Base-by-base conservation (phyloP, 1,140 invertebrate genomes). In the Grapholita molesta region DNA sequence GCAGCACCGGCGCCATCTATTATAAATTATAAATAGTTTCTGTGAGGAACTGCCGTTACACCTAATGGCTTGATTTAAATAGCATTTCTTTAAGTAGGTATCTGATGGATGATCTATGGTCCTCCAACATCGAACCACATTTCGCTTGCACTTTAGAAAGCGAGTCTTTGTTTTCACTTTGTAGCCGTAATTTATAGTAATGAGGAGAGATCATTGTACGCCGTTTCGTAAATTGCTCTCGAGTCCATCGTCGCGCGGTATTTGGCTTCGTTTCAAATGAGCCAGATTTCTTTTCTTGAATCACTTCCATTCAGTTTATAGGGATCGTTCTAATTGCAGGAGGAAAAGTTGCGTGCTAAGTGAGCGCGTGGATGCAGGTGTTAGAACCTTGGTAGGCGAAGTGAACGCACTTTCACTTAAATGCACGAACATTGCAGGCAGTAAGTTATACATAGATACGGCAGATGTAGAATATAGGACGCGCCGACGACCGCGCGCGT, bases 111-210 rank as follows among this genome's bases (percentile, higher is more conserved):
- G 78, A 84, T 80, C 74, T 80, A 84, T 81, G 78, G 73, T 65
- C 70, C 38, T 65, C 55, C 72, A 61, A 53, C 69, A 73, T 74
- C 71, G 82, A 78, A 79, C 77, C 72, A 80, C 77, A 85, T 84
- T 82, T 83, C 80, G 79, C 81, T 79, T 83, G 77, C 81, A 83
- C 80, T 86, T 82, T 87, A 84, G 87, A 89, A 89, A 90, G 88
- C 73, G 78, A 88, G 69, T 84, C 85, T 88, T 90, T 90, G 85
- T 90, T 90, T 89, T 89, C 86, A 89, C 85, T 89, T 71, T 68
- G 76, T 69, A 78, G 70, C 81, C 66, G 82, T 85, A 83, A 88
- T 90, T 83, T 85, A 79, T 84, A 85, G 74, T 85, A 87, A 89
- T 82, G 80, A 84, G 77, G 82, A 84, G 84, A 86, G 80, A 87